Evolutionary conservation across 2,797 vertebrate species (phyloP), one percentile per base, ranked within the genome.

Genomic region (Anguilla obscura): DNA sequence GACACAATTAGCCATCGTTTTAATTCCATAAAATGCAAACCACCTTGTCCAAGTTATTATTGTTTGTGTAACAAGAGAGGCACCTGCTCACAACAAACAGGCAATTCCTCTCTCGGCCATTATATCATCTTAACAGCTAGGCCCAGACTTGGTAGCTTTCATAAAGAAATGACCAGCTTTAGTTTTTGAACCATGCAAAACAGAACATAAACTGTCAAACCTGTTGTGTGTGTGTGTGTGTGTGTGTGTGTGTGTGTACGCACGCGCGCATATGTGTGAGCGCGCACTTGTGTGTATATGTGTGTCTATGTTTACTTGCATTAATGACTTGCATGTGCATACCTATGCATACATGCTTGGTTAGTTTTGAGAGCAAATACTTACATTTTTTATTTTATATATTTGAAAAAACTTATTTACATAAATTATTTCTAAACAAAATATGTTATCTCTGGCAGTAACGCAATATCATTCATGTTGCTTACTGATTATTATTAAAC

Each of bases 1-100:
- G 91, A 92, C 91, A 91, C 87, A 91, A 90, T 94, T 93, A 91
- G 71, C 71, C 71, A 36, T 76, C 30, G 10, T 76, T 33, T 36
- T 18, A 40, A 48, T 45, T 80, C 16, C 40, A 80, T 18, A 45
- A 45, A 16, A 82, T 48, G 18, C 40, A 18, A 9, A n/a, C 6
- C 45, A 48, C 3, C 9, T n/a, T 82, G 45, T 82, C 40, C 24
- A 45, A 79, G 74, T 79, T 33, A 40, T 79, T 14, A 18, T 45
- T 79, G 12, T 79, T 18, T 18, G 36, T 21, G 4, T 36, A 24
- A 27, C 69, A 71, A 27, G 2, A 30, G 9, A 16, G 71, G 30
- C 33, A 33, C 71, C 14, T 76, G 27, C 71, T 76, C 71, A 76
- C 12, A 12, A 14, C 10, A 76, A 16, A 76, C 33, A 36, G 14